Percentiles rank a stretch among this genome's conserved stretches.
Evolutionary conservation across 2,113 vertebrate species (phyloP).

Genomic region (Salvelinus namaycush): DNA sequence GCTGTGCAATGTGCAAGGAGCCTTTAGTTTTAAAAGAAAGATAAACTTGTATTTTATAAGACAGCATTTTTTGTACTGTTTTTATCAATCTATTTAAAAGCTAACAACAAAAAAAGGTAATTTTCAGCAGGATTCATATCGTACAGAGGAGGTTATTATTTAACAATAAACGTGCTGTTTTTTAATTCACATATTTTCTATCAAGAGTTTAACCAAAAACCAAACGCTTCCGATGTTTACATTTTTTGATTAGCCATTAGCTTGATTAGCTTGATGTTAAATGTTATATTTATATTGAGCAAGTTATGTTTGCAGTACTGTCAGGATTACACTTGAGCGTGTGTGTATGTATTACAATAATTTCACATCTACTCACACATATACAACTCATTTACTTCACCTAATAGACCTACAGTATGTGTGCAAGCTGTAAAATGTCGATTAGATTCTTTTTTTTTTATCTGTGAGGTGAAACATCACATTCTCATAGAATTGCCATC

Average conservation of each 20-base stretch:
- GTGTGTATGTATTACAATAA: neutral
- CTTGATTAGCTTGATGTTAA: constrained; percentile 33
- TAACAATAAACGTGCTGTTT: constrained; percentile 34
- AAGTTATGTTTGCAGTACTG: constrained; percentile 23
- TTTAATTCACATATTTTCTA: constrained; percentile 40
- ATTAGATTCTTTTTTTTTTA: constrained; percentile 5
- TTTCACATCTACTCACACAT: constrained; percentile 39
- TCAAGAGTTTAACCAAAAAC: constrained; percentile 30
- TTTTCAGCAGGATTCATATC: constrained; percentile 3
- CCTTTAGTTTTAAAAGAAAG: constrained; percentile 10
- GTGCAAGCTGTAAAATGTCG: constrained; percentile 10
- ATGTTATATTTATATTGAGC: constrained; percentile 35
- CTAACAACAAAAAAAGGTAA: constrained; percentile 16
- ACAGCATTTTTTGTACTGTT: constrained; percentile 44
- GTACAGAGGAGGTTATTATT: constrained; percentile 12
- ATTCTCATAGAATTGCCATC: too few relatives aligned
- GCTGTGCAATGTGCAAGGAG: constrained; percentile 27
- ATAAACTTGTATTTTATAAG: constrained; percentile 39
- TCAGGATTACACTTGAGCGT: constrained; percentile 37
- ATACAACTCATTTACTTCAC: constrained; percentile 13
- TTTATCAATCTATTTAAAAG: constrained; percentile 32
- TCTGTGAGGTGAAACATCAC: constrained; percentile 17
- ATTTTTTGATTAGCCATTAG: constrained; percentile 43
- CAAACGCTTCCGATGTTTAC: constrained; percentile 40
- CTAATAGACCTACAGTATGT: constrained; percentile 1